phyloP scores from a whole-genome alignment of 2,888 invertebrate species.

The Chalcosyrphus nemorum region DNA sequence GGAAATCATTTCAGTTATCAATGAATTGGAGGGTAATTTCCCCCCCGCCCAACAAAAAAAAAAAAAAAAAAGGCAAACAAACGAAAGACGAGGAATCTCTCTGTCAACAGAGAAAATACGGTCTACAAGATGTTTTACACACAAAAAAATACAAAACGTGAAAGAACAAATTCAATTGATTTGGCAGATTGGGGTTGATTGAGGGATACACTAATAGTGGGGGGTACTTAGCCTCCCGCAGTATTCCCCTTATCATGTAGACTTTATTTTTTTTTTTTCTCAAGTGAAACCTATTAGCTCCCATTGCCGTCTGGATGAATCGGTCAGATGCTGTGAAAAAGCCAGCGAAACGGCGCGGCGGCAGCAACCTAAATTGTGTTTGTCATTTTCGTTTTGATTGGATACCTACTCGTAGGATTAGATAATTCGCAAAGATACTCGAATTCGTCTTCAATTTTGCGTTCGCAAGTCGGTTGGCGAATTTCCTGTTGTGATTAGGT shows the following conservation, averaged over 20 bases:
- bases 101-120: slow-evolving; percentile 58
- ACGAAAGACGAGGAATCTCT: slow-evolving; percentile 1
- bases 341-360: slow-evolving; percentile 43
- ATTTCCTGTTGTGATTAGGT: slow-evolving; percentile 27
- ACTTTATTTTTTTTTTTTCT: slow-evolving; percentile 4
- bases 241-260: slow-evolving; percentile 39
- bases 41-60: no score
- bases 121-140: slow-evolving; percentile 35
- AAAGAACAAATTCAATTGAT: slow-evolving; percentile 71
- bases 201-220: slow-evolving; percentile 51
- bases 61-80: slow-evolving; percentile 19
- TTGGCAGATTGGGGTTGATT: slow-evolving; percentile 72
- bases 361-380: slow-evolving; percentile 42
- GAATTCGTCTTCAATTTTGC: slow-evolving; percentile 60
- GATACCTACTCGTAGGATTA: slow-evolving; percentile 65
- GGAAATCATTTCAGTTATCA: slow-evolving; percentile 70
- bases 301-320: slow-evolving; percentile 8
- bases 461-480: slow-evolving; percentile 35
- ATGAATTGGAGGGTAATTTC: slow-evolving; percentile 69
- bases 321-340: slow-evolving; percentile 19
- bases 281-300: slow-evolving; percentile 62
- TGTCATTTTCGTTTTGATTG: slow-evolving; percentile 66
- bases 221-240: slow-evolving; percentile 58
- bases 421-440: slow-evolving; percentile 67
- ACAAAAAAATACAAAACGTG: slow-evolving; percentile 14